Base-by-base conservation (phyloP, 2,888 invertebrate species). In the Cheilosia pagana region DNA sequence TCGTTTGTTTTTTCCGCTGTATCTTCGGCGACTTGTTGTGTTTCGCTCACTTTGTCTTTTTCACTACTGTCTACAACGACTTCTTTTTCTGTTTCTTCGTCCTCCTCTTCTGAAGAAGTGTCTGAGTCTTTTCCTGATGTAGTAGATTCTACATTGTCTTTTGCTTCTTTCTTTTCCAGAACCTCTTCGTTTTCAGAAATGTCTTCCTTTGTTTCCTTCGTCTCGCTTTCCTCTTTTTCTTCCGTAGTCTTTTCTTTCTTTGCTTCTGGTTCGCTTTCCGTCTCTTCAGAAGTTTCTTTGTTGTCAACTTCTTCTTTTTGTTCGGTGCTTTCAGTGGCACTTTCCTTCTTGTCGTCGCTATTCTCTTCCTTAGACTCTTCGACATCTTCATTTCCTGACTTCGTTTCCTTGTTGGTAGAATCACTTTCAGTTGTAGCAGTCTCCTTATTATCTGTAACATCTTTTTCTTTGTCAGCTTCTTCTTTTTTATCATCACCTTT, bases 61-160 rank as follows among this genome's bases (percentile, higher is more conserved):
- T 70, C 39, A 55, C 28, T 53, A n/a, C 57, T 76, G 19, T 62
- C 52, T 31, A 31, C 52, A 43, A 8, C 28, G 41, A 31, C 28
- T 53, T 86, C 60, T 16, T 74, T 72, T 35, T 52, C 53, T 48
- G 57, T 41, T 4, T 68, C 10, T 0, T 76, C 67, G 10, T 10
- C 50, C 23, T 79, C 74, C 21, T 79, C 67, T 23, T 41, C 60
- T 43, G 70, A 10, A 6, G 7, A 16, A 39, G 2, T 41, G 35
- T 68, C 62, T 3, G 45, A 68, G 85, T 86, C 85, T 77, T 85
- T 55, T 72, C 70, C 72, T 71, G 78, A 72, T 39, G 68, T 57
- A n/a, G 35, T 48, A 21, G 63, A 23, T 57, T 72, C 81, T 52
- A 72, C 59, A 57, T 71, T 81, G 14, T 53, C 75, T 43, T 78